Base-by-base conservation (phyloP, 2,888 invertebrate species). In the Pachliopta kotzebuea region DNA sequence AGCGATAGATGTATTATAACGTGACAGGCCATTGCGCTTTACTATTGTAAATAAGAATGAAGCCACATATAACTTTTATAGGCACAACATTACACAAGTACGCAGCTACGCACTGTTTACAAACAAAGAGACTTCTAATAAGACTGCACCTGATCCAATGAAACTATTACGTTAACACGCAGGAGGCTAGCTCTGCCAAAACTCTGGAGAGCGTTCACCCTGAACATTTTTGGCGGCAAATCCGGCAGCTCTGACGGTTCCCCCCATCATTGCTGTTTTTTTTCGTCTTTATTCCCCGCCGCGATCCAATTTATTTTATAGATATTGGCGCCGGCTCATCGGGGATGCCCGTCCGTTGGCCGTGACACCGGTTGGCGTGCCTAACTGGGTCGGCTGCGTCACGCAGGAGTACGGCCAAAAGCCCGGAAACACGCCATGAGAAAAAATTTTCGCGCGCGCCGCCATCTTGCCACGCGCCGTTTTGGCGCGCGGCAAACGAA, bases 291-390 rank as follows among this genome's bases (percentile, higher is more conserved):
- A 85, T 84, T 83, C 77, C n/a, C n/a, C 79, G 76, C 76, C 70
- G 71, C 82, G 78, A 81, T 84, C 85, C 84, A 85, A 91, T 91
- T 91, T 90, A 87, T 91, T 91, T 91, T 90, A 91, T 91, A 90
- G 91, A 90, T 90, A 90, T 91, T 91, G 91, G 90, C 90, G 79
- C 84, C 81, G 86, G 86, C 88, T 90, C 90, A 90, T 84, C 80
- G 90, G 90, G 90, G 90, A 89, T 87, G 83, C 90, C 90, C 86
- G 81, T 73, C 80, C 88, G 89, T 90, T 90, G 90, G 90, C 91
- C 91, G 83, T 90, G 90, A 89, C 83, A 88, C 83, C 83, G 85
- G 76, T 90, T 90, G 91, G 91, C 91, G 82, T 79, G 77, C 81
- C 88, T 88, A 90, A 88, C 90, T 91, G 87, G 90, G 90, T 86